phyloP scores from a whole-genome alignment of 2,888 invertebrate genomes.

The Trileptium ribeirensis region DNA sequence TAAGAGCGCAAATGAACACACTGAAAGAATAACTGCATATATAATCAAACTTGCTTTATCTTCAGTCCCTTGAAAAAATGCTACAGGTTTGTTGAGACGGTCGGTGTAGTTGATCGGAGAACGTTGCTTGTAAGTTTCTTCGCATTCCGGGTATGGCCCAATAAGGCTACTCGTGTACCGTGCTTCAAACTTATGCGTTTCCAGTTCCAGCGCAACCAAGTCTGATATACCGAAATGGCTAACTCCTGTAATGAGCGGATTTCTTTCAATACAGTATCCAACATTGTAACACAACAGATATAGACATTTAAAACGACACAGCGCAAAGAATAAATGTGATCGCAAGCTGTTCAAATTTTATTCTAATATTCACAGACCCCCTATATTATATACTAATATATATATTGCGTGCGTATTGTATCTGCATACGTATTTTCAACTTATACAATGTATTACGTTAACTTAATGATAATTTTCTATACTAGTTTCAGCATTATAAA shows the following conservation, averaged over 20 bases:
- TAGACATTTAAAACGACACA: not conserved
- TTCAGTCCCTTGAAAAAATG: conserved; percentile 49
- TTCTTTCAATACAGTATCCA: not conserved
- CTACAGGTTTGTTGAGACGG: conserved; percentile 51
- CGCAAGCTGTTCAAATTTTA: not conserved
- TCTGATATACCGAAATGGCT: conserved; percentile 55
- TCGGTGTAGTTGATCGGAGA: conserved; percentile 53
- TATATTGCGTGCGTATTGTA: too few species aligned
- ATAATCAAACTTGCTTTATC: conserved; percentile 32
- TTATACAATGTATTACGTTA: too few species aligned
- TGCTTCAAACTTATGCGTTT: conserved; percentile 55
- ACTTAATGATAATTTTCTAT: too few species aligned
- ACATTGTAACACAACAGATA: not conserved
- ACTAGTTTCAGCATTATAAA: too few species aligned
- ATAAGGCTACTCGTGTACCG: conserved; percentile 52
- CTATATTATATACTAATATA: too few species aligned
- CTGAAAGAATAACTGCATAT: too few species aligned
- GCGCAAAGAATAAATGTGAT: not conserved
- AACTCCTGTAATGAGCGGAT: conserved; percentile 43
- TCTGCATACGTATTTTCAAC: too few species aligned
- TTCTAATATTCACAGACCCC: too few species aligned
- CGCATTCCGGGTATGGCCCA: conserved; percentile 41
- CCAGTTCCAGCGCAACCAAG: conserved; percentile 48
- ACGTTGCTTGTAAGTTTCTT: conserved; percentile 43
- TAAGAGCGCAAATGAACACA: too few species aligned